phyloP scores from a whole-genome alignment of 2,797 vertebrate species.

The Remorina albescens region DNA sequence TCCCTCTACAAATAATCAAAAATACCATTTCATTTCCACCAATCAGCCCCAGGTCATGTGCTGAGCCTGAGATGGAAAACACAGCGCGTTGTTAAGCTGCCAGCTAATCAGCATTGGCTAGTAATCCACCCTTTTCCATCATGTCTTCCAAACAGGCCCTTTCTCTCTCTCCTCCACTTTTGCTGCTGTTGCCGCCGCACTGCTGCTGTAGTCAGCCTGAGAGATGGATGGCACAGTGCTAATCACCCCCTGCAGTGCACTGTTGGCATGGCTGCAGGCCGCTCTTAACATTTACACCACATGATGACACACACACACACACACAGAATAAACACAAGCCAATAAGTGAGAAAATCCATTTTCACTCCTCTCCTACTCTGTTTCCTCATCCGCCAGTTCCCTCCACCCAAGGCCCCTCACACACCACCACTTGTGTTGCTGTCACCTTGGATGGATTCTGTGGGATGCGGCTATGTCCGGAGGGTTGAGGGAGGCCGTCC shows the following conservation, averaged over 20 bases:
- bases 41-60: constrained; percentile 76
- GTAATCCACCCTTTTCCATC: constrained; percentile 64
- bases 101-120: constrained; percentile 77
- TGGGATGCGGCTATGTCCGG: constrained; percentile 41
- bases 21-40: constrained; percentile 74
- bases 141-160: constrained; percentile 55
- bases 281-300: constrained; percentile 76
- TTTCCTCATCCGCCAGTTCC: constrained; percentile 21
- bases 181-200: background rate
- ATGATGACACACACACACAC: constrained; percentile 41
- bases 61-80: constrained; percentile 76
- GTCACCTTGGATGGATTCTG: constrained; percentile 73
- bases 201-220: constrained; percentile 38
- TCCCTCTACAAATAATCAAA: constrained; percentile 67
- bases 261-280: constrained; percentile 78
- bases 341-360: constrained; percentile 55
- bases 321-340: constrained; percentile 64
- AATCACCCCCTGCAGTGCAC: constrained; percentile 80
- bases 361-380: constrained; percentile 20
- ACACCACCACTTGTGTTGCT: constrained; percentile 60
- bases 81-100: constrained; percentile 79
- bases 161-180: constrained; percentile 23
- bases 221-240: constrained; percentile 74
- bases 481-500: constrained; percentile 36
- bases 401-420: constrained; percentile 44